Conservation (phyloP, 1,140 invertebrate genomes). For the Drosophila pachea region DNA sequence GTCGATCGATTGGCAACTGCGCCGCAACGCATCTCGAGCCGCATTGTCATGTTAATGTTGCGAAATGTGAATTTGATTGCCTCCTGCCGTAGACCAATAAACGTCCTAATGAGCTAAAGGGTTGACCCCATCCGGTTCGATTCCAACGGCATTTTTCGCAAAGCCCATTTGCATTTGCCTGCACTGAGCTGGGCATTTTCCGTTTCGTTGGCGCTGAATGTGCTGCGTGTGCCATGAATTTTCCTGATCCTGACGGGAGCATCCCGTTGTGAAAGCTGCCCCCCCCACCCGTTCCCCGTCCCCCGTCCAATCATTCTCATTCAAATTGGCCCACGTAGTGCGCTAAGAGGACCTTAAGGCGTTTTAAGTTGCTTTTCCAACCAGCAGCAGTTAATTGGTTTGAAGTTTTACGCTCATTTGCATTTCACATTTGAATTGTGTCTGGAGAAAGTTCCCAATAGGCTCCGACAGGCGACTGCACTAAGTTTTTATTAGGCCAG, state of each 20-base stretch:
- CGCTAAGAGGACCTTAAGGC: slow-evolving; percentile 53
- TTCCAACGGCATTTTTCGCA: slow-evolving; percentile 11
- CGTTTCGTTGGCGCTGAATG: slow-evolving; percentile 70
- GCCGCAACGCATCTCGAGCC: slow-evolving; percentile 43
- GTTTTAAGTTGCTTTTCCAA: slow-evolving; percentile 64
- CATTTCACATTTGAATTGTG: slow-evolving; percentile 36
- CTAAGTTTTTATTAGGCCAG: slow-evolving; percentile 14
- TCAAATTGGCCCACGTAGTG: slow-evolving; percentile 51
- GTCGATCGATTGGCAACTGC: slow-evolving; percentile 44
- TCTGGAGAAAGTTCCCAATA: slow-evolving; percentile 19
- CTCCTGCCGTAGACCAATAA: slow-evolving; percentile 69
- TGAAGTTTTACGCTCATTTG: slow-evolving; percentile 66
- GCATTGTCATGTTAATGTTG: slow-evolving; percentile 72
- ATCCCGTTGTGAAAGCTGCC: slow-evolving; percentile 50
- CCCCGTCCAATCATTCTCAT: slow-evolving; percentile 57
- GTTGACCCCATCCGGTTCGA: slow-evolving; percentile 12
- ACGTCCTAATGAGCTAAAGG: slow-evolving; percentile 60
- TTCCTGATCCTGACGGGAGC: slow-evolving; percentile 18
- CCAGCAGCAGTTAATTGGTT: slow-evolving; percentile 72
- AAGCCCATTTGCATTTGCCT: slow-evolving; percentile 64
- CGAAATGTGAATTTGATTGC: slow-evolving; percentile 73
- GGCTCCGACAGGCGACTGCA: slow-evolving; percentile 35
- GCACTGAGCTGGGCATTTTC: slow-evolving; percentile 52
- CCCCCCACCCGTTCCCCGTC: too few species aligned
- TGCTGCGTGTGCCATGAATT: slow-evolving; percentile 63